Evolutionary conservation across 2,888 invertebrate genomes (phyloP).

Genomic region (Drosophila kambysellisi): DNA sequence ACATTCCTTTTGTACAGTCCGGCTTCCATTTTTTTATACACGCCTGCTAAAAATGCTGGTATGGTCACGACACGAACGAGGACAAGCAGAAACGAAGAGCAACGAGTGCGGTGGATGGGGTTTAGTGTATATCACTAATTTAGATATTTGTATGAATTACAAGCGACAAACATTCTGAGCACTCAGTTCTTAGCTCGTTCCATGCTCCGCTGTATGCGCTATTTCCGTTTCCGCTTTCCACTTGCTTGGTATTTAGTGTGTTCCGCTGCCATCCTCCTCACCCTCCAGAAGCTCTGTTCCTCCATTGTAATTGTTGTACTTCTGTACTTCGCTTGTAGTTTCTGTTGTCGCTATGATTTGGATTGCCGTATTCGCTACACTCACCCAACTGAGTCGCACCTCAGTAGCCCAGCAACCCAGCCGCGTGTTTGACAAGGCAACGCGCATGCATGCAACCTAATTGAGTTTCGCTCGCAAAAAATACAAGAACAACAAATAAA

Average conservation of each 20-base stretch:
- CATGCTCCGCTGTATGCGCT: constrained; percentile 68
- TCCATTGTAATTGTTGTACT: constrained; percentile 71
- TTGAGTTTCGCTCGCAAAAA: constrained; percentile 62
- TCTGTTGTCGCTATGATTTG: constrained; percentile 79
- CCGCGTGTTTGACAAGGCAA: constrained; percentile 76
- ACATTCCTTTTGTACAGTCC: constrained; percentile 55
- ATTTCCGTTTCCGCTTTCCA: constrained; percentile 80
- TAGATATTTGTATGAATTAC: constrained; percentile 72
- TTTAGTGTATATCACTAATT: constrained; percentile 39
- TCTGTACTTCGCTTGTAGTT: constrained; percentile 70
- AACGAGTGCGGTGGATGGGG: too few relatives aligned
- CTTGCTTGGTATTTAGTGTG: constrained; percentile 79
- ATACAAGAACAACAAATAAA: constrained; percentile 2
- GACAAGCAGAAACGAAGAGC: background rate
- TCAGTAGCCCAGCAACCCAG: background rate
- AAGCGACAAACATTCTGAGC: constrained; percentile 64
- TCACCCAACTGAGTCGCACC: background rate
- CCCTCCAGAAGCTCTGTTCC: background rate
- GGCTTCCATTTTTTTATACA: constrained; percentile 68
- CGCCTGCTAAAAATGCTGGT: constrained; percentile 72
- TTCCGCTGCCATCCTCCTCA: background rate
- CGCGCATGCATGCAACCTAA: constrained; percentile 77
- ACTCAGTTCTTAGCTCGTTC: constrained; percentile 22
- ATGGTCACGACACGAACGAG: constrained; percentile 51
- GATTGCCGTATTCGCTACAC: constrained; percentile 55